Evolutionary conservation across 2,797 vertebrate species (phyloP).

Genomic region (Cheirogaleus major): DNA sequence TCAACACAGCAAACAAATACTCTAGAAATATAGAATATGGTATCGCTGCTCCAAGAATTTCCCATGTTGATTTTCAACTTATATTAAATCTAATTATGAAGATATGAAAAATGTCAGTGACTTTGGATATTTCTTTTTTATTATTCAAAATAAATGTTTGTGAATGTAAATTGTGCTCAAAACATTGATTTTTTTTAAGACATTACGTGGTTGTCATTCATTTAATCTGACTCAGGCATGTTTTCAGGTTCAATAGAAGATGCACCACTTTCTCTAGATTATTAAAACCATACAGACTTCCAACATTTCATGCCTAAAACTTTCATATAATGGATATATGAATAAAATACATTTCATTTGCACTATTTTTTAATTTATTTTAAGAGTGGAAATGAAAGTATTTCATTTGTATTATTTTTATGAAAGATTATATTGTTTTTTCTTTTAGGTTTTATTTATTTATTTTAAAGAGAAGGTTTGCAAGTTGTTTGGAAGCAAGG

Average conservation of each 20-base stretch:
- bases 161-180: not conserved
- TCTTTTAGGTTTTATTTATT: not conserved
- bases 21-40: not conserved
- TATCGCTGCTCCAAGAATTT: not conserved
- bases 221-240: not conserved
- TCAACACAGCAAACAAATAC: conserved; percentile 36
- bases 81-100: not conserved
- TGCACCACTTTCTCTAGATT: not conserved
- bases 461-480: not conserved
- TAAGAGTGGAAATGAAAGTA: not conserved
- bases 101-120: not conserved
- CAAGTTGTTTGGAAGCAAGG: not conserved
- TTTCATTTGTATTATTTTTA: not conserved
- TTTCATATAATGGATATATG: not conserved
- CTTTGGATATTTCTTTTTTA: not conserved
- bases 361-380: not conserved
- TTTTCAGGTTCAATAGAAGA: not conserved
- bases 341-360: not conserved
- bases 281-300: not conserved
- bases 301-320: not conserved
- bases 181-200: not conserved
- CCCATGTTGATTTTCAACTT: not conserved
- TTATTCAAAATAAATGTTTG: not conserved
- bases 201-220: too few relatives aligned
- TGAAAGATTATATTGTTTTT: not conserved